phyloP scores from a whole-genome alignment of 2,888 invertebrate genomes.

The Selenia dentaria region DNA sequence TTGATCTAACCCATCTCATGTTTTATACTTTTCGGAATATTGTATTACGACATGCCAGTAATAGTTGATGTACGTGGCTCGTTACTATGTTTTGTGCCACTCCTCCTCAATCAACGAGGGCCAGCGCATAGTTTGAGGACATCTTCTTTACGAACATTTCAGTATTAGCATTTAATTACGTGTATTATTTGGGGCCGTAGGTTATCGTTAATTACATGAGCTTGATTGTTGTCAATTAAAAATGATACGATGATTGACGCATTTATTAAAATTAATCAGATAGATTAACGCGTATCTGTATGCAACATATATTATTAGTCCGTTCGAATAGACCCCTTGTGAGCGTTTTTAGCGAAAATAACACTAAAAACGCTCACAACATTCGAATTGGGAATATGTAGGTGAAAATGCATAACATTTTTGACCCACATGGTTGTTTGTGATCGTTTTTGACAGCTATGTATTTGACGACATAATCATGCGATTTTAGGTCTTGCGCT shows the following conservation, averaged over 20 bases:
- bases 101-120: constrained; percentile 57
- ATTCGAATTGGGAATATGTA: too few relatives aligned
- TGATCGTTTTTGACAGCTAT: too few relatives aligned
- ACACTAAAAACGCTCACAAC: too few relatives aligned
- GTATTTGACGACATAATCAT: too few relatives aligned
- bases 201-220: constrained; percentile 35
- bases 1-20: constrained; percentile 53
- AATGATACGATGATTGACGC: constrained; percentile 27
- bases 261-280: constrained; percentile 15
- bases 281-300: not conserved
- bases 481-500: too few relatives aligned
- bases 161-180: constrained; percentile 53
- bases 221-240: constrained; percentile 52
- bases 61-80: constrained; percentile 57
- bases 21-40: constrained; percentile 71
- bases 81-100: constrained; percentile 68
- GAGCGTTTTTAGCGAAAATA: too few relatives aligned
- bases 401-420: too few relatives aligned
- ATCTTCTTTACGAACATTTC: constrained; percentile 53
- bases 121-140: constrained; percentile 62
- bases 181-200: constrained; percentile 32
- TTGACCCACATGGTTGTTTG: too few relatives aligned
- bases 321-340: too few relatives aligned
- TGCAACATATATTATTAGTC: too few relatives aligned
- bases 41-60: constrained; percentile 62